These are phyloP conservation scores for Caenorhabditis inopinata DNA, from an alignment of 1,140 invertebrate genomes.

Conservation along the genomic window DNA sequence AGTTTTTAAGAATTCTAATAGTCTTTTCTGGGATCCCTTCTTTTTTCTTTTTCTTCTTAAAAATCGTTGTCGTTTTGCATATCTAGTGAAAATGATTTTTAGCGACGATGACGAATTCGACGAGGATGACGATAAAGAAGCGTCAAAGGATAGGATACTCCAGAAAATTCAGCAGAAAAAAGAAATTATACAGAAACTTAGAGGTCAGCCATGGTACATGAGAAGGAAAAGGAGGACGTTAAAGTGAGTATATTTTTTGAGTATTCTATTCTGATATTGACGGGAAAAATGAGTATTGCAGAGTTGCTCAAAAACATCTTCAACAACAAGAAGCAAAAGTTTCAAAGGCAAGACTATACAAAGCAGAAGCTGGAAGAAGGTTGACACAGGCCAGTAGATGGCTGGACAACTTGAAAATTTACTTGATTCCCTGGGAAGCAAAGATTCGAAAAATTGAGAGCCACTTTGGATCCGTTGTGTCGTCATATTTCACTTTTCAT, in stretches of 20 bases:
- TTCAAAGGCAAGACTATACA: slow-evolving; percentile 44
- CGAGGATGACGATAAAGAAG: slow-evolving; percentile 52
- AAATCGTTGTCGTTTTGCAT: too few species aligned
- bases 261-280: neutral
- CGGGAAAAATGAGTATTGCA: neutral
- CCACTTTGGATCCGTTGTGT: slow-evolving; percentile 93
- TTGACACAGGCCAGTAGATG: slow-evolving; percentile 80
- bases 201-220: slow-evolving; percentile 84
- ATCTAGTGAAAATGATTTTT: too few species aligned
- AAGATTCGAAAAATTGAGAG: slow-evolving; percentile 94
- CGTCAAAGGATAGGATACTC: slow-evolving; percentile 70
- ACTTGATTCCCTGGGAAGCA: slow-evolving; percentile 87
- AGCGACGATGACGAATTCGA: slow-evolving; percentile 51
- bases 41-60: too few species aligned
- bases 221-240: slow-evolving; percentile 80
- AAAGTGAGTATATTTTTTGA: slow-evolving; percentile 54
- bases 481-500: slow-evolving; percentile 93
- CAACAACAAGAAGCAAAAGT: slow-evolving; percentile 56
- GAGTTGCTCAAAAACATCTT: slow-evolving; percentile 51
- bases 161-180: slow-evolving; percentile 87
- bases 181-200: slow-evolving; percentile 82
- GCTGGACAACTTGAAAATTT: slow-evolving; percentile 80
- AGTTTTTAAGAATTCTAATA: neutral
- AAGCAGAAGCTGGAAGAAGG: slow-evolving; percentile 66
- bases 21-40: too few species aligned